Conservation (phyloP, 2,797 vertebrate genomes). For the Carduelis carduelis region DNA sequence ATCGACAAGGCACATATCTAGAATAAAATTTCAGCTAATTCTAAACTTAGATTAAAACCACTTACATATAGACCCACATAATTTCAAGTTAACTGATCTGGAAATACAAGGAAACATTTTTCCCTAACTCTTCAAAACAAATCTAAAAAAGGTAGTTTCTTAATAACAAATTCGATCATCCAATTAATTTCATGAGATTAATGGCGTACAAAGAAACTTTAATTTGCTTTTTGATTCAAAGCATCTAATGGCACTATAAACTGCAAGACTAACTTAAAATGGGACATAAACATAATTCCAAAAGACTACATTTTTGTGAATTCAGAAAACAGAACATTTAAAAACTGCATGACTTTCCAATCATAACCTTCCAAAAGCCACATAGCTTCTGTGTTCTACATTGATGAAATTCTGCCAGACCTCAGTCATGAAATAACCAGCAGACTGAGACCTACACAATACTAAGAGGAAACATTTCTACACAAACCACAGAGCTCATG, state of each 20-base stretch:
- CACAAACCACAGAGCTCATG: background rate
- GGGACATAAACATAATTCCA: background rate
- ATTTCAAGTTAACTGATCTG: background rate
- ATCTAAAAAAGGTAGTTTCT: background rate
- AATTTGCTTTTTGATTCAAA: background rate
- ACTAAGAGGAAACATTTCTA: background rate
- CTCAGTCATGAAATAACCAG: background rate
- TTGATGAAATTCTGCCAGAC: background rate
- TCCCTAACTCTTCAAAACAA: background rate
- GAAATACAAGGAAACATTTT: background rate
- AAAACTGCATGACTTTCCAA: background rate
- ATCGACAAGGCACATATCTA: background rate
- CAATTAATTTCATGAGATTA: background rate
- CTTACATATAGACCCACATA: background rate
- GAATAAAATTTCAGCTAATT: background rate
- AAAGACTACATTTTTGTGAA: background rate
- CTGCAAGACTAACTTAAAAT: background rate
- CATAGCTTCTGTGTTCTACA: background rate
- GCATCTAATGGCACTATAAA: background rate
- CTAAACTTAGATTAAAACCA: background rate
- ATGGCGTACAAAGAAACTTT: background rate
- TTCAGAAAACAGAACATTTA: background rate
- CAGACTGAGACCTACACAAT: background rate
- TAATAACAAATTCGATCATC: background rate
- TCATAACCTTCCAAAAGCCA: background rate